These are phyloP conservation scores for Pseudococcus longispinus DNA, from an alignment of 2,888 invertebrate species.

Conservation along the genomic window DNA sequence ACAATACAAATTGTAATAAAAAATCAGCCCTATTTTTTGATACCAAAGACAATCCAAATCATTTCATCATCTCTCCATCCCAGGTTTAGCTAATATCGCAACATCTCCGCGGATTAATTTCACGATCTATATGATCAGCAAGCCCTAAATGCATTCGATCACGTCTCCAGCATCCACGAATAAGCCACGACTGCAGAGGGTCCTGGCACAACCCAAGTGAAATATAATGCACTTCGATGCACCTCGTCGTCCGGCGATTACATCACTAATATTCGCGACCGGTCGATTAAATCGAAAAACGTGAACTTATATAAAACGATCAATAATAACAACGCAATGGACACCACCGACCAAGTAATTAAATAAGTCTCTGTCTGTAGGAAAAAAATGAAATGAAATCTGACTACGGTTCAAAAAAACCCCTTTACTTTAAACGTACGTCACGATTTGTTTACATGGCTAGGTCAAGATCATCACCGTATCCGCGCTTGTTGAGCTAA, in stretches of 20 bases:
- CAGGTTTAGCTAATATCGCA: not conserved
- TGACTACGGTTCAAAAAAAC: not conserved
- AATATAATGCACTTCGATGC: not conserved
- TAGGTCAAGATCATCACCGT: conserved; percentile 11
- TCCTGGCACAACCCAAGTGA: not conserved
- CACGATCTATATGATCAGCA: not conserved
- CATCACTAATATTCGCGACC: not conserved
- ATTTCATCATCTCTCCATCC: not conserved
- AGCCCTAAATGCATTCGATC: not conserved
- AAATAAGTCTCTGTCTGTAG: not conserved
- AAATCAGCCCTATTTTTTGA: not conserved
- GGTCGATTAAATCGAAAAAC: not conserved
- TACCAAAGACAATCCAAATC: not conserved
- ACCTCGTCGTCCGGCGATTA: not conserved
- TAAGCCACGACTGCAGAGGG: not conserved
- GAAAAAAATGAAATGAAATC: not conserved
- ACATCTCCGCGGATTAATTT: not conserved
- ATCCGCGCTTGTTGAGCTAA: not conserved
- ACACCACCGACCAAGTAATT: conserved; percentile 17
- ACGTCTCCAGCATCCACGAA: not conserved
- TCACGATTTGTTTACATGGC: conserved; percentile 35
- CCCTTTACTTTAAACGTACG: not conserved
- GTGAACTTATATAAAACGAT: not conserved
- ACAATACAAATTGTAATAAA: no score
- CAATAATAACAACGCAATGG: not conserved